Conservation (phyloP, 30 jellyfish, hydroid and myxozoan genomes). For the Aurelia sp. region DNA sequence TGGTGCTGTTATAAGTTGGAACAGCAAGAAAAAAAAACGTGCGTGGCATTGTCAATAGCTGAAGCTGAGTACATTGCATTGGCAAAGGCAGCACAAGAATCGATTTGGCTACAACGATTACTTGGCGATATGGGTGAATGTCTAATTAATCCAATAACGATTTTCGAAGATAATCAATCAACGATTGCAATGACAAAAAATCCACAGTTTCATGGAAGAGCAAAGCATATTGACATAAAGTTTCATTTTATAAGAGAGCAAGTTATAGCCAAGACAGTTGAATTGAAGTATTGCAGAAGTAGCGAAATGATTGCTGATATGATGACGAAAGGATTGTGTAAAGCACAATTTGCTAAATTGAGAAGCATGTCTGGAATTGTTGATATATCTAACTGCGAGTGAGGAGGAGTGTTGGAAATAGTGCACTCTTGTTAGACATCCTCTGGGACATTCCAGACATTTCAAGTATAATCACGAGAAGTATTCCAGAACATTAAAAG, state of each 20-base stretch:
- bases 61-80: conserved; percentile 78
- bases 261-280: background rate
- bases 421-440: too few species aligned
- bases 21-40: conserved; percentile 50
- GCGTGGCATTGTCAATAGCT: conserved; percentile 60
- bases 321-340: conserved; percentile 36
- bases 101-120: conserved; percentile 58
- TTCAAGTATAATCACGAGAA: too few species aligned
- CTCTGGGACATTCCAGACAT: too few species aligned
- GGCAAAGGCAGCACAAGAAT: conserved; percentile 54
- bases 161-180: conserved; percentile 48
- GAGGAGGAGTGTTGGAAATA: conserved; percentile 38
- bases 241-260: conserved; percentile 52
- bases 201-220: conserved; percentile 51
- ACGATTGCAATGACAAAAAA: conserved; percentile 48
- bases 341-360: conserved; percentile 28
- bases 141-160: background rate
- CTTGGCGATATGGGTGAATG: background rate
- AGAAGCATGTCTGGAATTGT: conserved; percentile 24
- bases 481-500: too few species aligned
- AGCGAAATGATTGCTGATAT: conserved; percentile 60
- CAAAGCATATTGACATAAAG: conserved; percentile 55
- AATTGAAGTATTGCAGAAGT: conserved; percentile 25
- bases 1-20: conserved; percentile 71
- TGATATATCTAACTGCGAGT: background rate